Conservation (phyloP, 2,888 invertebrate species). For the Heliconius cydno region DNA sequence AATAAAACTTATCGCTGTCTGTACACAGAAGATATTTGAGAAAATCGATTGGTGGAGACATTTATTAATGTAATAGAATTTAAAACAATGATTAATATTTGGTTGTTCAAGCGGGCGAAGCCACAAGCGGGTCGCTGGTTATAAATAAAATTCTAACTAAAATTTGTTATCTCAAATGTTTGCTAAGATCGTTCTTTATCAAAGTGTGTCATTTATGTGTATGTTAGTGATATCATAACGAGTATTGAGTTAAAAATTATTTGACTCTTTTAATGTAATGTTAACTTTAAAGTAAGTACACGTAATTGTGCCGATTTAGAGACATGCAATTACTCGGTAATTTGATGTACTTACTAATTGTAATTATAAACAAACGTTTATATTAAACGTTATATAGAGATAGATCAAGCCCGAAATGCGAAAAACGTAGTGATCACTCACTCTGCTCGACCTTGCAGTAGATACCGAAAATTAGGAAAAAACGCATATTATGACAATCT, state of each 20-base stretch:
- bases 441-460: neutral
- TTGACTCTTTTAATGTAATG: neutral
- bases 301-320: neutral
- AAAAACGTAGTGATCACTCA: neutral
- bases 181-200: neutral
- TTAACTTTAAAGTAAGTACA: neutral
- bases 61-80: no score
- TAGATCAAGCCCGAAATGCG: neutral
- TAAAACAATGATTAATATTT: no score
- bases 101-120: no score
- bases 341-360: neutral
- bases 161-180: neutral
- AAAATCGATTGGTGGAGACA: no score
- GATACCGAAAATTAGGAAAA: no score
- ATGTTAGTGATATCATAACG: neutral
- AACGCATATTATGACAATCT: no score
- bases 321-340: neutral
- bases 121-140: no score
- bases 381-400: no score
- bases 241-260: neutral
- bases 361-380: neutral
- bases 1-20: no score
- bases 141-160: neutral
- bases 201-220: constrained; percentile 11
- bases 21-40: no score